phyloP scores from a whole-genome alignment of 2,113 vertebrate species.

The Penelope pileata region DNA sequence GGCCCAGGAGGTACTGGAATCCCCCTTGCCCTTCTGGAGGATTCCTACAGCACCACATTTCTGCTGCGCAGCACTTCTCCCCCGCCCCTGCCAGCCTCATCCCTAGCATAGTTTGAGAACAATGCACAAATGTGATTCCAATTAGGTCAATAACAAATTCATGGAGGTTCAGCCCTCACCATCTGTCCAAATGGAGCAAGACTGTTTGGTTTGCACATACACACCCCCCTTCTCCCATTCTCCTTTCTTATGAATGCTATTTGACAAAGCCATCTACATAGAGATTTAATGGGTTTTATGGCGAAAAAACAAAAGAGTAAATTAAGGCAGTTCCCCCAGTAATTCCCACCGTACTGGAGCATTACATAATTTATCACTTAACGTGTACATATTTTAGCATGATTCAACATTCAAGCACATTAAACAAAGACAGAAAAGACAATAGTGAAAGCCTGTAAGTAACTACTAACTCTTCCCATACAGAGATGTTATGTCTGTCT shows the following conservation, averaged over 20 bases:
- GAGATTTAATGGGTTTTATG: conserved; percentile 8
- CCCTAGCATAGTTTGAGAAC: conserved; percentile 2
- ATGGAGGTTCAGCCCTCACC: conserved; percentile 50
- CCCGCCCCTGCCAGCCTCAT: background rate
- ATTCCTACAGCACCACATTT: conserved; percentile 33
- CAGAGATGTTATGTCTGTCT: background rate
- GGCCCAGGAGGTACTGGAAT: conserved; percentile 54
- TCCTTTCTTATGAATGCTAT: conserved; percentile 27
- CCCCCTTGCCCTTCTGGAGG: conserved; percentile 15
- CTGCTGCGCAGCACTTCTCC: background rate
- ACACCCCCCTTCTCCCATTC: background rate
- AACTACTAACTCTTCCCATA: background rate
- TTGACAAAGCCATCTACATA: conserved; percentile 39
- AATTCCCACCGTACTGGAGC: conserved; percentile 20
- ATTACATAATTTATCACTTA: conserved; percentile 50
- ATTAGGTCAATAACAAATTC: conserved; percentile 70
- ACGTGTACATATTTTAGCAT: conserved; percentile 61
- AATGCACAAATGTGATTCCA: conserved; percentile 64
- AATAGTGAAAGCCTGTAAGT: conserved; percentile 3
- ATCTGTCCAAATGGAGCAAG: conserved; percentile 59
- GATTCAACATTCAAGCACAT: conserved; percentile 30
- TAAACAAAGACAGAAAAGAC: background rate
- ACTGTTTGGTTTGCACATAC: background rate
- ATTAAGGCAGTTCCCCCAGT: conserved; percentile 44
- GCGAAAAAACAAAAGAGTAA: conserved; percentile 31